A percentile compares a stretch with the other conserved stretches of the same genome.
phyloP scores from a whole-genome alignment of 2,797 vertebrate genomes.

The Tragopan temminckii region DNA sequence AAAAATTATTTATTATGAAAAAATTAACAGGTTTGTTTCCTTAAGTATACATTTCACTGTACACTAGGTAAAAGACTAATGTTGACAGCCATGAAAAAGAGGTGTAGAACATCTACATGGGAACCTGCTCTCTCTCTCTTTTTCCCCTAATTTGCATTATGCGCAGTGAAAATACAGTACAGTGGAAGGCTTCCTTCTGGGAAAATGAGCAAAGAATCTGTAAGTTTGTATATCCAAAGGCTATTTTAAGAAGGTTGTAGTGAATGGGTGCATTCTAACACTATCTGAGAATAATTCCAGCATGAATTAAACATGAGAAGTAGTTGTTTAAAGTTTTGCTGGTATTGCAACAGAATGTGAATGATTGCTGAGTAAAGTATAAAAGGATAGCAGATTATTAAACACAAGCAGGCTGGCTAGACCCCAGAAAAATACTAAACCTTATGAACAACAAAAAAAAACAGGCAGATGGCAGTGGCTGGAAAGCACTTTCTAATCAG shows the following conservation, averaged over 20 bases:
- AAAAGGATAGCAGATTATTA: slow-evolving; percentile 61
- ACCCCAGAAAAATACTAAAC: slow-evolving; percentile 68
- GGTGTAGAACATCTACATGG: slow-evolving; percentile 52
- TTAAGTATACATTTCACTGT: background rate
- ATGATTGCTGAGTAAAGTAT: slow-evolving; percentile 63
- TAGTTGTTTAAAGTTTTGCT: slow-evolving; percentile 65
- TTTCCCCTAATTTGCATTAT: slow-evolving; percentile 56
- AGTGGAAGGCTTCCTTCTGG: slow-evolving; percentile 66
- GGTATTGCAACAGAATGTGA: slow-evolving; percentile 54
- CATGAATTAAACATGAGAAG: slow-evolving; percentile 71
- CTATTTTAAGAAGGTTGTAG: slow-evolving; percentile 66
- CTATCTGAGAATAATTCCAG: slow-evolving; percentile 65
- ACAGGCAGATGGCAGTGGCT: slow-evolving; percentile 55
- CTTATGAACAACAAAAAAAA: slow-evolving; percentile 54
- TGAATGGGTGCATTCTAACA: slow-evolving; percentile 64
- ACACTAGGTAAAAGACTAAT: background rate
- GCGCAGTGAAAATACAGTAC: slow-evolving; percentile 49
- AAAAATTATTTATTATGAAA: background rate
- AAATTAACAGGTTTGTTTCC: background rate
- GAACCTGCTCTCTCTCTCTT: slow-evolving; percentile 2
- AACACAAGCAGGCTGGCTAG: slow-evolving; percentile 40
- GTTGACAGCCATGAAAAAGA: slow-evolving; percentile 38
- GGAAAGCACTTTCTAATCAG: slow-evolving; percentile 58
- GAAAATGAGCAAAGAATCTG: slow-evolving; percentile 62
- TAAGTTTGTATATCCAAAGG: slow-evolving; percentile 72